Evolutionary conservation across 2,797 vertebrate genomes (phyloP).

Genomic region (Tenualosa thibaudeaui): DNA sequence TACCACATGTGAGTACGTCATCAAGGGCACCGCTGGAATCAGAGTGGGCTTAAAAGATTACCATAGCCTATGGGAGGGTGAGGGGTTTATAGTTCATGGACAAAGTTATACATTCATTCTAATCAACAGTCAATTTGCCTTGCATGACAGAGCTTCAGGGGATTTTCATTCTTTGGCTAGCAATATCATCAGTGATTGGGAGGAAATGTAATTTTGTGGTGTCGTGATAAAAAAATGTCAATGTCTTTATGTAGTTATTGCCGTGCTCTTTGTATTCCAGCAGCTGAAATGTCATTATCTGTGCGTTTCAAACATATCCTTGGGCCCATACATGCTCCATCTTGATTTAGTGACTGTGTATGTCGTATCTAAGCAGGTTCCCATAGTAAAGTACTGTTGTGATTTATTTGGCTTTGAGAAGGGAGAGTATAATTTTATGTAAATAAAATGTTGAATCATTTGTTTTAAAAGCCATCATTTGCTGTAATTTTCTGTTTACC

Average conservation of each 20-base stretch:
- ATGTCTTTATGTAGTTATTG: no score
- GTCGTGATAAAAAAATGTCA: not conserved
- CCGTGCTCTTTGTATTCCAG: not conserved
- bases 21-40: slow-evolving; percentile 40
- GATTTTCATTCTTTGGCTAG: not conserved
- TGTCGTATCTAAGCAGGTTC: not conserved
- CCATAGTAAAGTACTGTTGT: not conserved
- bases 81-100: not conserved
- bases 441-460: not conserved
- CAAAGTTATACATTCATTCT: not conserved
- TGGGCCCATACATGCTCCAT: not conserved
- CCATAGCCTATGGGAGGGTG: not conserved
- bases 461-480: not conserved
- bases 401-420: not conserved
- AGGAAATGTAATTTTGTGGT: not conserved
- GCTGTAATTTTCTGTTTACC: not conserved
- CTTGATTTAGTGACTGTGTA: not conserved
- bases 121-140: not conserved
- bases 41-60: slow-evolving; percentile 40
- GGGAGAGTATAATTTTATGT: not conserved
- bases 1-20: slow-evolving; percentile 41
- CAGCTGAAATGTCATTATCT: not conserved
- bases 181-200: not conserved
- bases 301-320: not conserved
- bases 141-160: not conserved